Evolutionary conservation across 2,888 invertebrate species (phyloP).

Genomic region (Agrochola lychnidis): DNA sequence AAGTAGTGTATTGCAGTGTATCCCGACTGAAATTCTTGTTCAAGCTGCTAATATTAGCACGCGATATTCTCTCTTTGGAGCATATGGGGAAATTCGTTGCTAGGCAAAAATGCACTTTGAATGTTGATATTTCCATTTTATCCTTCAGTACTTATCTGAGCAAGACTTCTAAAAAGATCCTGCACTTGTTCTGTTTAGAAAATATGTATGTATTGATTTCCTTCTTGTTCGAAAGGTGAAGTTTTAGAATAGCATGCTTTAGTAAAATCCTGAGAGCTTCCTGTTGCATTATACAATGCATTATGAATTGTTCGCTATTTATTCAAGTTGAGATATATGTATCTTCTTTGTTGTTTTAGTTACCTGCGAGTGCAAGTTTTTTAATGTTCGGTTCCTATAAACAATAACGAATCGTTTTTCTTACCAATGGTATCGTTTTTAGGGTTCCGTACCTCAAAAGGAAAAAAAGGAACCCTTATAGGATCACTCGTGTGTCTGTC

Average conservation of each 20-base stretch:
- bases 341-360: slow-evolving; percentile 5
- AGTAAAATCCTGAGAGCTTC: slow-evolving; percentile 22
- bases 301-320: slow-evolving; percentile 10
- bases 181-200: slow-evolving; percentile 6
- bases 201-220: slow-evolving; percentile 26
- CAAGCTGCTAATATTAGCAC: slow-evolving; percentile 15
- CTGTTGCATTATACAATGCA: slow-evolving; percentile 17
- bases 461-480: too few species aligned
- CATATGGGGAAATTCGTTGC: slow-evolving; percentile 19
- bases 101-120: slow-evolving; percentile 17
- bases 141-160: not conserved
- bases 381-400: not conserved
- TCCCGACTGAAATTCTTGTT: slow-evolving; percentile 2
- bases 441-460: too few species aligned
- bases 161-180: slow-evolving; percentile 1
- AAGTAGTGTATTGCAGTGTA: not conserved
- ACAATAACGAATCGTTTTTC: too few species aligned
- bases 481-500: too few species aligned
- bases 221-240: not conserved
- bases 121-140: slow-evolving; percentile 24
- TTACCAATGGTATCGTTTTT: too few species aligned
- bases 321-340: not conserved
- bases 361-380: not conserved
- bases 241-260: slow-evolving; percentile 30
- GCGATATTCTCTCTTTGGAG: slow-evolving; percentile 3